Evolutionary conservation across 1,140 invertebrate species (phyloP).

Genomic region (Drosophila asahinai): DNA sequence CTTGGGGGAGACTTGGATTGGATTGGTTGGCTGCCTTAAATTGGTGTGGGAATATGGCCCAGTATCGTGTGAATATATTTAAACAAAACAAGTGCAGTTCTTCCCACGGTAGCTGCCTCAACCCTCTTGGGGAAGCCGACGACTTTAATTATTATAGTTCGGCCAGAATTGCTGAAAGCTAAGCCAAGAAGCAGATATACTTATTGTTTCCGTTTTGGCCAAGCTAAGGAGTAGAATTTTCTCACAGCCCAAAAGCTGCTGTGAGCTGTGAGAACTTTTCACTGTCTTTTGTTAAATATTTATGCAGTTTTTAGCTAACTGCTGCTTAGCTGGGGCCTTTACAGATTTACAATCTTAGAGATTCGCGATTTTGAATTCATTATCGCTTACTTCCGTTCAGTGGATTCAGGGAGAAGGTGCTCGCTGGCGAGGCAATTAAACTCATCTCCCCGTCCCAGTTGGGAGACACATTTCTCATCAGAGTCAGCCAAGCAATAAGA

Average conservation of each 20-base stretch:
- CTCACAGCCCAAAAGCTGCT: conserved; percentile 73
- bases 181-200: conserved; percentile 66
- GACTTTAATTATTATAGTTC: conserved; percentile 81
- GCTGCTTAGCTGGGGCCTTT: conserved; percentile 27
- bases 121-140: conserved; percentile 38
- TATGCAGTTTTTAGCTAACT: conserved; percentile 57
- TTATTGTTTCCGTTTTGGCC: conserved; percentile 74
- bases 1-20: not conserved
- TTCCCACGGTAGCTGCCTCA: conserved; percentile 67
- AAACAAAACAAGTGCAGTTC: conserved; percentile 77
- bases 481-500: conserved; percentile 55
- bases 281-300: conserved; percentile 73
- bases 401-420: conserved; percentile 6
- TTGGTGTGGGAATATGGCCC: conserved; percentile 71
- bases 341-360: conserved; percentile 79
- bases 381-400: conserved; percentile 69
- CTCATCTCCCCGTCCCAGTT: conserved; percentile 27
- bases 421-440: conserved; percentile 27
- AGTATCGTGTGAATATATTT: conserved; percentile 74
- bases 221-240: conserved; percentile 71
- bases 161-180: conserved; percentile 60
- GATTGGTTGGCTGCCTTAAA: conserved; percentile 51
- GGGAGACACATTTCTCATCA: conserved; percentile 65
- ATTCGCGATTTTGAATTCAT: conserved; percentile 78
- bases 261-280: conserved; percentile 59